A percentile compares a stretch with the other conserved stretches of the same genome.
Conservation (phyloP, 2,113 vertebrate genomes). For the Pseudorectes ferrugineus region DNA sequence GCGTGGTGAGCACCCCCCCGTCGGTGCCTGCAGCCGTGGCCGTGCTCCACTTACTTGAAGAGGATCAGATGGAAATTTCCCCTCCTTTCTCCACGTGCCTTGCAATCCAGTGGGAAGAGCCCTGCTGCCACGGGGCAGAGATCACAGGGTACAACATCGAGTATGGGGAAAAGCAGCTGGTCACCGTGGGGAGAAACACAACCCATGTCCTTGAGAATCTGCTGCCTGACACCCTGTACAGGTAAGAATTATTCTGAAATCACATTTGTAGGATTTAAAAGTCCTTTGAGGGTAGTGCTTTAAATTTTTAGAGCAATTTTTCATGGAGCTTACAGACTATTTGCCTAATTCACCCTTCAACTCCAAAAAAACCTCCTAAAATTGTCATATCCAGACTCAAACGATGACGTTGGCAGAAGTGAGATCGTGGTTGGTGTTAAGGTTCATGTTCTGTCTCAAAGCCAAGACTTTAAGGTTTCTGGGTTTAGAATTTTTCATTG, state of each 20-base stretch:
- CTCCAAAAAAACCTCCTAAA: neutral
- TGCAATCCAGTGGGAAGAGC: slow-evolving; percentile 78
- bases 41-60: slow-evolving; percentile 65
- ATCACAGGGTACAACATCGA: slow-evolving; percentile 82
- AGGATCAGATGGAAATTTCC: slow-evolving; percentile 63
- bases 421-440: accelerated
- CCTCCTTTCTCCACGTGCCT: slow-evolving; percentile 70
- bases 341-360: neutral
- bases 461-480: neutral
- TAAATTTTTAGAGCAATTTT: neutral
- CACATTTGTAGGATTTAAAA: neutral
- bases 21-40: slow-evolving; percentile 73
- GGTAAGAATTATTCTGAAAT: slow-evolving; percentile 40
- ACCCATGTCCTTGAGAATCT: slow-evolving; percentile 75
- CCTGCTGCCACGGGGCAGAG: slow-evolving; percentile 76
- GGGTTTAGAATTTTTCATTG: neutral
- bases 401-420: accelerated
- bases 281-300: neutral
- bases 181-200: slow-evolving; percentile 66
- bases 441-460: neutral
- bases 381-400: neutral
- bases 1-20: slow-evolving; percentile 65
- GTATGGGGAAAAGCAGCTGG: slow-evolving; percentile 74
- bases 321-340: neutral
- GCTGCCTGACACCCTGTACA: slow-evolving; percentile 78